Base-by-base conservation (phyloP, 1,140 invertebrate species). In the Holotrichia oblita region DNA sequence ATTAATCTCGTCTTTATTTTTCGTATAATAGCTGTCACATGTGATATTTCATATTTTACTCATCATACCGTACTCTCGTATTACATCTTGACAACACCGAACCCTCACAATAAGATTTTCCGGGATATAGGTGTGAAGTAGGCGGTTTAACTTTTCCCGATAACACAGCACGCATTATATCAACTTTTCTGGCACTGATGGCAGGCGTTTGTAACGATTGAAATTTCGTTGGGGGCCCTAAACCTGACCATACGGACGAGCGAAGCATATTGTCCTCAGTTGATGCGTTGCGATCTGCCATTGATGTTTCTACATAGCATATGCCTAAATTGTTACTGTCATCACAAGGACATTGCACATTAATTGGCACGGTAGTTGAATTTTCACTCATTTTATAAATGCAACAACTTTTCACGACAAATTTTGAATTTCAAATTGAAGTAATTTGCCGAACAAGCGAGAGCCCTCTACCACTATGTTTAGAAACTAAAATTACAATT, bases 181-280 rank as follows among this genome's bases (percentile, higher is more conserved):
- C 78, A 10, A 75, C 34, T 77, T 55, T 76, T 77, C 78, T 44
- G 3, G 78, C 78, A 34, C 74, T 76, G 24, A 79, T 59, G 3
- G 44, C n/a, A 73, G 78, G 78, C 0, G 42, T 55, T 10, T 27
- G 41, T 4, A 27, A n/a, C 7, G 44, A 8, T 41, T 42, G 59
- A n/a, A 72, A 77, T 44, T 55, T 44, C 6, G 20, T 20, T 6
- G 78, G 78, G 7, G 78, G 78, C 17, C 20, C 72, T 20, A 79
- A 24, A 20, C 73, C 41, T 3, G 20, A 17, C 78, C 78, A 79
- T 34, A 79, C 73, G 12, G 61, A 24, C 4, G 22, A 3, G 14
- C 22, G 20, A 27, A 7, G 8, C 9, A 27, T 7, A 12, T 69
- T 17, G 14, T 10, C 1, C 10, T 69, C 61, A 0, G 9, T 69